Evolutionary conservation across 2,113 vertebrate species (phyloP), one percentile per base, ranked within the genome.

Genomic region (Callaeas wilsoni): DNA sequence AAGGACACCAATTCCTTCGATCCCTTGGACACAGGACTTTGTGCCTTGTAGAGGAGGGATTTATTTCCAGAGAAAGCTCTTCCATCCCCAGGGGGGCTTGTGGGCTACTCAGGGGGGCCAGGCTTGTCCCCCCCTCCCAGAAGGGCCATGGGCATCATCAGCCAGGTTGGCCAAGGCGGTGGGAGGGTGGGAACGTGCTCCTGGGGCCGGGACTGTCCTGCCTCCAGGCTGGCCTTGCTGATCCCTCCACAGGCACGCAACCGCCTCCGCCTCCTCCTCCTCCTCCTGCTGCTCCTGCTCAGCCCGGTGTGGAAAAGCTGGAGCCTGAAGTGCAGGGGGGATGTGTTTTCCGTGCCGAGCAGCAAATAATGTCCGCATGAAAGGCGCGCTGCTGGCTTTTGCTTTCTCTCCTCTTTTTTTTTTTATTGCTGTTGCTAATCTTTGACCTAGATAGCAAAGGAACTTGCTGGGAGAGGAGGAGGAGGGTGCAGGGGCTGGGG

Each of bases 361-460:
- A 85, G 79, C 70, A 69, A 94, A 95, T 95, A 85, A 93, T 55
- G 79, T 96, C 85, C 32, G 30, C 94, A 92, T 93, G 90, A 95
- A 75, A 78, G 88, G 52, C 71, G 39, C 10, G 4, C 63, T 47
- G 79, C 46, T 80, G 96, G 35, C 71, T 93, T 88, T 88, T 86
- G 62, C 92, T 94, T 92, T 93, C 85, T 76, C 39, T 89, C 73
- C 20, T 56, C 4, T 63, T 64, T 39, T 37, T 67, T 35, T 71
- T 91, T 44, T 85, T n/a, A 46, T 86, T 94, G 73, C 82, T 60
- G 17, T 83, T 60, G 70, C 70, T 94, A 95, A 89, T 95, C 94
- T 95, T 91, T 96, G 95, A 96, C 96, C 96, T 90, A 96, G 88
- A 95, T 96, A 94, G 55, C 20, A 29, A 64, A 50, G 67, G 41